phyloP scores from a whole-genome alignment of 2,888 invertebrate species.

The Petrolisthes manimaculis region DNA sequence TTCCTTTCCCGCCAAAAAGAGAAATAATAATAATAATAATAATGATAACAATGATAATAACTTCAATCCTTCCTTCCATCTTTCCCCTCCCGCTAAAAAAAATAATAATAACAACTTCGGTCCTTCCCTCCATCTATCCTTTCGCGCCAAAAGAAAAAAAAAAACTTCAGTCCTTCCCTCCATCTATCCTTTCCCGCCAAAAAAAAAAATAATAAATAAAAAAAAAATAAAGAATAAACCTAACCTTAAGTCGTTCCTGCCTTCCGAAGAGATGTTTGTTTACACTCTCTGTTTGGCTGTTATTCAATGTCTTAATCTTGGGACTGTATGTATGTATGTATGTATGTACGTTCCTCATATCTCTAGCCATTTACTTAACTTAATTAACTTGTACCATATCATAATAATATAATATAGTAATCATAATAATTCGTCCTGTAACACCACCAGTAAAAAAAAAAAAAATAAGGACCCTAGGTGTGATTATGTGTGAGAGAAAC shows the following conservation, averaged over 20 bases:
- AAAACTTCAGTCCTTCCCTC: background rate
- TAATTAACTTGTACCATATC: background rate
- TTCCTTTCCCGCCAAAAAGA: background rate
- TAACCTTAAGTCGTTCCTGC: background rate
- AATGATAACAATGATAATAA: background rate
- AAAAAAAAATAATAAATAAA: background rate
- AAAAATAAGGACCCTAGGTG: no score
- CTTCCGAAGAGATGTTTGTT: background rate
- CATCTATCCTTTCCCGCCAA: no score
- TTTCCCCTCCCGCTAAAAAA: background rate
- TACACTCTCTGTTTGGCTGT: no score
- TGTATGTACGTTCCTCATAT: background rate
- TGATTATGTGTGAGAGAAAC: no score
- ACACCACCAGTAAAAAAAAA: background rate
- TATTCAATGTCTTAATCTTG: no score
- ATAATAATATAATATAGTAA: no score
- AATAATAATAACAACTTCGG: background rate
- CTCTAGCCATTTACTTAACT: background rate
- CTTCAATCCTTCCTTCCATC: background rate
- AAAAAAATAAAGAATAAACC: background rate
- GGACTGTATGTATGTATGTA: no score
- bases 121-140: background rate
- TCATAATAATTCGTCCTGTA: background rate
- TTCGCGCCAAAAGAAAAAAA: background rate
- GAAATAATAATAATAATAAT: background rate